Percentiles rank a stretch among this genome's conserved stretches.
Conservation (phyloP, 2,797 vertebrate genomes). For the Craterocephalus amniculus region DNA sequence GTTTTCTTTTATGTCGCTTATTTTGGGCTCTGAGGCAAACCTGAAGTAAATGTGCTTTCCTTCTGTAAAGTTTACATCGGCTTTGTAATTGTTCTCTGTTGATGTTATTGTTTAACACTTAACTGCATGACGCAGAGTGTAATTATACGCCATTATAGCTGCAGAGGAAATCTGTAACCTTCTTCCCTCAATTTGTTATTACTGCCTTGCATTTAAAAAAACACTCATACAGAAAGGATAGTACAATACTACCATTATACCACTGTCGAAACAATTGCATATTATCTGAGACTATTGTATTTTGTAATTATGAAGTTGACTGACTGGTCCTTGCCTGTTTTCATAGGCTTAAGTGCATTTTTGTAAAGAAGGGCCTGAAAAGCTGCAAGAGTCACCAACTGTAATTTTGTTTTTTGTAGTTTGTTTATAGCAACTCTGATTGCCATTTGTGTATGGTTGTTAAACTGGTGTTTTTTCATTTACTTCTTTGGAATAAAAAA, state of each 20-base stretch:
- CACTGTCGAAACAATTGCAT: slow-evolving; percentile 69
- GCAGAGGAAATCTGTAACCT: slow-evolving; percentile 70
- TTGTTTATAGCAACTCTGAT: slow-evolving; percentile 61
- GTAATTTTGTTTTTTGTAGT: slow-evolving; percentile 68
- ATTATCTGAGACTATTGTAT: slow-evolving; percentile 60
- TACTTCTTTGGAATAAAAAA: slow-evolving; percentile 84
- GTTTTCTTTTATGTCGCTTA: slow-evolving; percentile 51
- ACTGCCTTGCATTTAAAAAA: slow-evolving; percentile 57
- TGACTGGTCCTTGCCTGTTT: slow-evolving; percentile 70
- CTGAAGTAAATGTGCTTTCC: slow-evolving; percentile 58
- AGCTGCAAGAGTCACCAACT: slow-evolving; percentile 66
- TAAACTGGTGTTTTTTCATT: slow-evolving; percentile 76
- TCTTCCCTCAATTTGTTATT: slow-evolving; percentile 54
- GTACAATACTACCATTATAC: slow-evolving; percentile 75
- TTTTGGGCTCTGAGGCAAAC: slow-evolving; percentile 58
- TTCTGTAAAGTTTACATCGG: slow-evolving; percentile 76
- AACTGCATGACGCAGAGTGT: slow-evolving; percentile 83
- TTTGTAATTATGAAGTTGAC: slow-evolving; percentile 66
- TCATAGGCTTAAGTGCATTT: slow-evolving; percentile 62
- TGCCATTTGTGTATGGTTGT: slow-evolving; percentile 70
- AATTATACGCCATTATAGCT: slow-evolving; percentile 77
- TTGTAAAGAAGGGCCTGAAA: slow-evolving; percentile 72
- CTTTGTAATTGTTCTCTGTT: slow-evolving; percentile 82
- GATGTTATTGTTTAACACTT: slow-evolving; percentile 83
- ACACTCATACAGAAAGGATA: slow-evolving; percentile 73